Conservation (phyloP, 2,797 vertebrate species). For the Nannoperca australis region DNA sequence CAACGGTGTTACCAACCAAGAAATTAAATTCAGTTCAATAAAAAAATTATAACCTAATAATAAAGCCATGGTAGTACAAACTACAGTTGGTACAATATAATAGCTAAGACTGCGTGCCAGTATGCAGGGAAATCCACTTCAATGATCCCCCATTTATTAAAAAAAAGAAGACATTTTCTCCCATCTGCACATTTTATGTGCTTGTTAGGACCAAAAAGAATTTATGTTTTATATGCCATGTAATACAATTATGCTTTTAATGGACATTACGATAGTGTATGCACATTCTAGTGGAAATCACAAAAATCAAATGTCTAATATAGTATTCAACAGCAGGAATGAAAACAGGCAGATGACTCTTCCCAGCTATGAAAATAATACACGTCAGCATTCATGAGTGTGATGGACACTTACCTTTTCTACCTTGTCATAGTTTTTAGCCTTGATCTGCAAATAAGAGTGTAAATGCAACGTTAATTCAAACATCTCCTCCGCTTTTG, state of each 20-base stretch:
- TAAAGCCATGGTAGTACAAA: background rate
- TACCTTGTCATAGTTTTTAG: slow-evolving; percentile 99
- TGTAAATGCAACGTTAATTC: slow-evolving; percentile 83
- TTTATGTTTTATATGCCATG: background rate
- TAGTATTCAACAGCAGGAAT: background rate
- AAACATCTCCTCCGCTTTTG: slow-evolving; percentile 32
- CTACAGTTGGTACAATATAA: background rate
- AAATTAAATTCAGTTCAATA: background rate
- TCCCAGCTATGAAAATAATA: background rate
- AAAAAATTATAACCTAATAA: background rate
- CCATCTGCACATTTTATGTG: background rate
- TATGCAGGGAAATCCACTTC: background rate
- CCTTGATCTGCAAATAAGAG: slow-evolving; percentile 95
- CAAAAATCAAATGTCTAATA: background rate
- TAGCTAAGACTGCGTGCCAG: background rate
- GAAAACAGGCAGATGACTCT: background rate
- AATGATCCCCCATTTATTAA: background rate
- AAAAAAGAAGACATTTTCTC: background rate
- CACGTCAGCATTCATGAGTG: slow-evolving; percentile 1
- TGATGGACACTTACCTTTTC: slow-evolving; percentile 94
- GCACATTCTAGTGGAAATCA: background rate
- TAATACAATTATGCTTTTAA: background rate
- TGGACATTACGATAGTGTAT: background rate
- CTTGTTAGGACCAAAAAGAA: background rate
- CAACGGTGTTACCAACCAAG: background rate